Percentiles rank a stretch among this genome's conserved stretches.
Conservation (phyloP, 2,113 vertebrate species). For the Lepus europaeus region DNA sequence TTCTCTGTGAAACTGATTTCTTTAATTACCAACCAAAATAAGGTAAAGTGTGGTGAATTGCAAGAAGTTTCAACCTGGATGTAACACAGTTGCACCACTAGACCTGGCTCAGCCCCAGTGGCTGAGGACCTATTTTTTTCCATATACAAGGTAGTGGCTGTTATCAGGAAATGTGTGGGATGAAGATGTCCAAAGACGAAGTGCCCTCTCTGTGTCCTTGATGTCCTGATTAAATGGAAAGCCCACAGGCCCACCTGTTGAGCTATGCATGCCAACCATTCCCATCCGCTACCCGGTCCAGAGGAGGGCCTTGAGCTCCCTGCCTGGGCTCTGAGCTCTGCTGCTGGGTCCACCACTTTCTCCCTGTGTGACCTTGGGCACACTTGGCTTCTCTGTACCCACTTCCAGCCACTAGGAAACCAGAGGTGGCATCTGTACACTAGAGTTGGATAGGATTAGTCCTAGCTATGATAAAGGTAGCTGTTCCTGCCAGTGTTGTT, state of each 20-base stretch:
- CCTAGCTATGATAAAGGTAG: too few species aligned
- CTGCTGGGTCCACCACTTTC: not conserved
- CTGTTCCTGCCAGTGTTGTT: too few species aligned
- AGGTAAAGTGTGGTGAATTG: not conserved
- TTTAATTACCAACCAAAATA: not conserved
- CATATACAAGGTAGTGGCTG: not conserved
- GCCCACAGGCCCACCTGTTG: not conserved
- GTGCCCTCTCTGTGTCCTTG: not conserved
- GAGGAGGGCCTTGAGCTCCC: not conserved
- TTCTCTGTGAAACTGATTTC: not conserved
- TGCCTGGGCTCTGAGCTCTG: not conserved
- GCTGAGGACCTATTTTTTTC: not conserved
- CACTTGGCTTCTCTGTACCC: not conserved
- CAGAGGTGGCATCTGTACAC: not conserved
- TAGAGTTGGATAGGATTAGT: not conserved
- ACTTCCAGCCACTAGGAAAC: not conserved
- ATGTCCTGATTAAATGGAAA: not conserved
- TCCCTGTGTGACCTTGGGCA: not conserved
- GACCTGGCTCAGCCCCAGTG: not conserved
- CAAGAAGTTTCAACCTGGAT: not conserved
- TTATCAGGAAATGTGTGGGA: not conserved
- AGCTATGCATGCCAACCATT: not conserved
- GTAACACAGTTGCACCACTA: rapidly evolving
- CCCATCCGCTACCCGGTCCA: not conserved
- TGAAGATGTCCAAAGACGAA: not conserved